Percentiles rank a stretch among this genome's conserved stretches.
phyloP scores from a whole-genome alignment of 2,113 vertebrate species.

The Prunella himalayana region DNA sequence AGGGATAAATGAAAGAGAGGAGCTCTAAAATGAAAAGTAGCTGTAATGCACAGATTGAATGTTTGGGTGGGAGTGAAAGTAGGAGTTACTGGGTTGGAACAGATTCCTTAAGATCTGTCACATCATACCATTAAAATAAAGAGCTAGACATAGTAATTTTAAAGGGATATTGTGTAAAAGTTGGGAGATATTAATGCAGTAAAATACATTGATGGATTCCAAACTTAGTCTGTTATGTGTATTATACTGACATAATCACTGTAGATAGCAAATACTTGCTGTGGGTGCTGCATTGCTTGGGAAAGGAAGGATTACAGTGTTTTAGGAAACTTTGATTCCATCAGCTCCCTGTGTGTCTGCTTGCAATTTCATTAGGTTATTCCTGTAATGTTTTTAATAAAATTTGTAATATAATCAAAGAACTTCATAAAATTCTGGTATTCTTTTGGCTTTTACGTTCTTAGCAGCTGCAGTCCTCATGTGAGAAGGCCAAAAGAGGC shows the following conservation, averaged over 20 bases:
- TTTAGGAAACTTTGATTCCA: neutral
- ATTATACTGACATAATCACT: neutral
- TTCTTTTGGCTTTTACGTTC: neutral
- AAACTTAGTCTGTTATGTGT: neutral
- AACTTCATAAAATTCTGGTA: neutral
- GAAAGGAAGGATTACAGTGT: neutral
- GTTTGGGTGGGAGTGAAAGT: conserved; percentile 63
- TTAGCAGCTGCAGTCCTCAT: neutral
- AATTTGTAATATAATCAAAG: neutral
- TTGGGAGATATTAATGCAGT: conserved; percentile 16
- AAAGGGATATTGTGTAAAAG: conserved; percentile 41
- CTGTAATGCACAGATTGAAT: conserved; percentile 44
- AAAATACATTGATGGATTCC: conserved; percentile 5
- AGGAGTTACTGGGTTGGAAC: conserved; percentile 53
- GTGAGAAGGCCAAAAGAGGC: neutral
- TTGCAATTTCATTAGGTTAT: neutral
- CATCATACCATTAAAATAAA: conserved; percentile 52
- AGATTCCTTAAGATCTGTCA: conserved; percentile 50
- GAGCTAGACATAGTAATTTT: conserved; percentile 51
- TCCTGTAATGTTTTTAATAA: neutral
- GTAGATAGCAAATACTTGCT: neutral
- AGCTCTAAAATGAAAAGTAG: conserved; percentile 47
- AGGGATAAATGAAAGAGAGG: conserved; percentile 17
- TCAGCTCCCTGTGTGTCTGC: neutral
- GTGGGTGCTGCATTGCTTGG: neutral